Percentiles rank a stretch among this genome's conserved stretches.
phyloP scores from a whole-genome alignment of 2,888 invertebrate species.

The Protodeltote pygarga region DNA sequence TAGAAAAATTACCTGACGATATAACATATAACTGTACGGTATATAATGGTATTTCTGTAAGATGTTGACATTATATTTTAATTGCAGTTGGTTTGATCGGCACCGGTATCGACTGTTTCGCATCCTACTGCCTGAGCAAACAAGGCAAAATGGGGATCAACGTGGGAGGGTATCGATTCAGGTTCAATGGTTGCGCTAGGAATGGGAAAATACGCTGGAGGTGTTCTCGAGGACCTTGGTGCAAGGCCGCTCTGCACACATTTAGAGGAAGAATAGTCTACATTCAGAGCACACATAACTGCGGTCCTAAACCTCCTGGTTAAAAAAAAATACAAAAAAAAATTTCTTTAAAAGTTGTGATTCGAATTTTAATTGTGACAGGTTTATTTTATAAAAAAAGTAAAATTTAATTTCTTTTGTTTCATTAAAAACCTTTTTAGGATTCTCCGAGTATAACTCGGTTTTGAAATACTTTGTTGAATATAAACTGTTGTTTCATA shows the following conservation, averaged over 20 bases:
- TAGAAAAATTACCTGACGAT: too few relatives aligned
- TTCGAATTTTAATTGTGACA: conserved; percentile 17
- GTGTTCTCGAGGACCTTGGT: conserved; percentile 82
- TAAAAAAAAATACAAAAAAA: conserved; percentile 16
- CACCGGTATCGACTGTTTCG: conserved; percentile 75
- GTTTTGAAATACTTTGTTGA: background rate
- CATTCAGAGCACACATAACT: conserved; percentile 80
- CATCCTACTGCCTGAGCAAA: conserved; percentile 83
- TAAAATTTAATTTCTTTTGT: conserved; percentile 4
- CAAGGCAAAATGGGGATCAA: conserved; percentile 85
- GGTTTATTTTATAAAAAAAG: conserved; percentile 26
- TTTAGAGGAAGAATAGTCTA: conserved; percentile 80
- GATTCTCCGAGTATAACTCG: conserved; percentile 13
- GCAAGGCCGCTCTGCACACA: conserved; percentile 81
- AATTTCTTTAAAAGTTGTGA: background rate
- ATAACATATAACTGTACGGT: too few relatives aligned
- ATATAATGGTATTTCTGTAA: conserved; percentile 14
- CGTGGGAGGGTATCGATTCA: conserved; percentile 79
- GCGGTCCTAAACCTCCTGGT: conserved; percentile 76
- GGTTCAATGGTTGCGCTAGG: conserved; percentile 81
- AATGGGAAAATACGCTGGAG: conserved; percentile 83
- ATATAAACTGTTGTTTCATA: background rate
- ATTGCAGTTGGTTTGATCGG: conserved; percentile 76
- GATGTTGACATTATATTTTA: conserved; percentile 24
- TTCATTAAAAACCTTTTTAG: conserved; percentile 18